Conservation (phyloP, 2,113 vertebrate genomes). For the Hassar affinis region DNA sequence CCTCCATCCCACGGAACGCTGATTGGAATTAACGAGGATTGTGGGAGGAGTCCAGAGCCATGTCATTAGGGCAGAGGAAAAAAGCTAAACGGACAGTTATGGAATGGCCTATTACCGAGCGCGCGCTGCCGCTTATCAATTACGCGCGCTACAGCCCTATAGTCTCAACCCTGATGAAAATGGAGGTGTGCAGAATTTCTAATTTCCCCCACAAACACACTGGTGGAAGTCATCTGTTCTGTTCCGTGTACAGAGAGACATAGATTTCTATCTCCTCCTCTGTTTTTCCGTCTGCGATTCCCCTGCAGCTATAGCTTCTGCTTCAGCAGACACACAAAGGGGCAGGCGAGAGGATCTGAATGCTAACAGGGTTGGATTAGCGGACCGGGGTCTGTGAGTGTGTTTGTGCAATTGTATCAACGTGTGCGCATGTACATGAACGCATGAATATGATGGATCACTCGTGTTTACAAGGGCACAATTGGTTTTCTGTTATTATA, state of each 20-base stretch:
- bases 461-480: constrained; percentile 16
- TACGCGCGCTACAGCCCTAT: constrained; percentile 66
- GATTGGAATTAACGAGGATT: constrained; percentile 59
- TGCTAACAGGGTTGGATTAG: constrained; percentile 33
- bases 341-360: constrained; percentile 39
- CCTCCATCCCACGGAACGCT: constrained; percentile 52
- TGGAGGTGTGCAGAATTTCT: constrained; percentile 56
- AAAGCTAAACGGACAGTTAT: constrained; percentile 69
- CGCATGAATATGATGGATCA: constrained; percentile 30
- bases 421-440: neutral
- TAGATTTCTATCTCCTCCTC: constrained; percentile 15
- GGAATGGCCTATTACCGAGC: constrained; percentile 71
- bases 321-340: constrained; percentile 22
- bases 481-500: neutral
- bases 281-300: constrained; percentile 3
- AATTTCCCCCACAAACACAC: constrained; percentile 46
- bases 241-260: neutral
- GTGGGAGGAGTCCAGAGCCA: constrained; percentile 44
- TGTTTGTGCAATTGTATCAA: neutral
- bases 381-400: neutral
- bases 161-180: constrained; percentile 71
- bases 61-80: constrained; percentile 14
- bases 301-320: constrained; percentile 40
- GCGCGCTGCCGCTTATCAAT: constrained; percentile 70
- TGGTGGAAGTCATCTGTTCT: constrained; percentile 45